Percentiles rank a stretch among this genome's conserved stretches.
Evolutionary conservation across 2,113 vertebrate species (phyloP).

Genomic region (Engraulis encrasicolus): DNA sequence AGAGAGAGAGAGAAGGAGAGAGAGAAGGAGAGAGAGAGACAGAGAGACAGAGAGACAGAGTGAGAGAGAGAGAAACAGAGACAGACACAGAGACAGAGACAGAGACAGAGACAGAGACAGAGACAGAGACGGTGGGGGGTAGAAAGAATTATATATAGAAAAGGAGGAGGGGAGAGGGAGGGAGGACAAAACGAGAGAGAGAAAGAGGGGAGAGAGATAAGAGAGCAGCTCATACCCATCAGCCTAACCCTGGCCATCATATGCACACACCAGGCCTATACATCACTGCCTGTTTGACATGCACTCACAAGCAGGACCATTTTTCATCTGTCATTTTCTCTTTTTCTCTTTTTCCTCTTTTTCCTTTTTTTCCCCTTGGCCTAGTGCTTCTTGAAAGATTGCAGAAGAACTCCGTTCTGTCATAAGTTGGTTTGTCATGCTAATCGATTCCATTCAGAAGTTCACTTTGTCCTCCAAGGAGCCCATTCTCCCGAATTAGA

Average conservation of each 20-base stretch:
- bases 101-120: background rate
- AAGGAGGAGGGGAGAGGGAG: background rate
- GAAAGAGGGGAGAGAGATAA: background rate
- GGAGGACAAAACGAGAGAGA: background rate
- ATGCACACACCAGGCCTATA: constrained; percentile 36
- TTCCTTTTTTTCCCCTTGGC: background rate
- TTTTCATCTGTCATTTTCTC: constrained; percentile 52
- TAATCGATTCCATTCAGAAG: constrained; percentile 48
- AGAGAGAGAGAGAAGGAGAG: constrained; percentile 2
- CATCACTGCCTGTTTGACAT: constrained; percentile 55
- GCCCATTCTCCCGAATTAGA: constrained; percentile 29
- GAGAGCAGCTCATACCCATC: constrained; percentile 25
- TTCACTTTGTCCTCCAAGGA: constrained; percentile 30
- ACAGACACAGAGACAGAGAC: background rate
- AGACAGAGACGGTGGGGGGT: too few relatives aligned
- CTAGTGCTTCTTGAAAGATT: constrained; percentile 44
- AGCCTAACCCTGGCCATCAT: constrained; percentile 13
- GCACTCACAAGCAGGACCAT: constrained; percentile 34
- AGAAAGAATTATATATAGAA: background rate
- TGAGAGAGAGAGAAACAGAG: background rate
- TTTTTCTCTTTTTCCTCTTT: too few relatives aligned
- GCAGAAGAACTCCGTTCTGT: constrained; percentile 47
- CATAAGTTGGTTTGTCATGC: constrained; percentile 48
- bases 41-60: background rate
- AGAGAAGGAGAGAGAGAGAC: background rate